Evolutionary conservation across 2,888 invertebrate genomes (phyloP), one percentile per base, ranked within the genome.

Genomic region (Ophion ventricosus): DNA sequence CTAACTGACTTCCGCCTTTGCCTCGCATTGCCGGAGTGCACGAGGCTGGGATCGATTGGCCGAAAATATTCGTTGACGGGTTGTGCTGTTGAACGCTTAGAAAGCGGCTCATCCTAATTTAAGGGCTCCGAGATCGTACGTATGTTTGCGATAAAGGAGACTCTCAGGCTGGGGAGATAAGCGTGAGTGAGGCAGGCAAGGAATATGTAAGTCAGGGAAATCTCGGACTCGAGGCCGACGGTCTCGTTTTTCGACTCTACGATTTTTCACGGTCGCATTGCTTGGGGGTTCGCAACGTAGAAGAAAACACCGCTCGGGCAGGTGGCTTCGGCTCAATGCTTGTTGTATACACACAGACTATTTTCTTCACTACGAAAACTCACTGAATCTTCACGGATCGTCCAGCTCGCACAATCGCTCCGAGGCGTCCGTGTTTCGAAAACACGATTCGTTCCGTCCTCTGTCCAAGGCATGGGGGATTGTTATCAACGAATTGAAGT

Each of bases 381-480:
- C 8, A 87, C 89, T 86, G 79, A 59, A 43, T 81, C 87, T 87
- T 88, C 87, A 85, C 86, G 84, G 82, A 83, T 70, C 70, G 49
- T 80, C 75, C 66, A 61, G 8, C 35, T 35, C 35, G 74, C 80
- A 86, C 86, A 87, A 89, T 88, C 85, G 86, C 84, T 76, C 81
- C 86, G 88, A 89, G 87, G 87, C 87, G 87, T 87, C 85, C 87
- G 85, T 91, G 90, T 92, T 92, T 91, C 88, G 90, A 91, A 92
- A 91, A 91, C 91, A 91, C 88, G 67, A 92, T 93, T 92, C 91
- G 92, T 92, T 92, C 90, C 91, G 85, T 89, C 79, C 63, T 69
- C 75, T 35, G 79, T 64, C 70, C 56, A 74, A 82, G 74, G 54
- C 70, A 49, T 78, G 88, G 14, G 49, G 49, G 87, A 90, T 91